Conservation (phyloP, 2,113 vertebrate species). For the Marmota monax region DNA sequence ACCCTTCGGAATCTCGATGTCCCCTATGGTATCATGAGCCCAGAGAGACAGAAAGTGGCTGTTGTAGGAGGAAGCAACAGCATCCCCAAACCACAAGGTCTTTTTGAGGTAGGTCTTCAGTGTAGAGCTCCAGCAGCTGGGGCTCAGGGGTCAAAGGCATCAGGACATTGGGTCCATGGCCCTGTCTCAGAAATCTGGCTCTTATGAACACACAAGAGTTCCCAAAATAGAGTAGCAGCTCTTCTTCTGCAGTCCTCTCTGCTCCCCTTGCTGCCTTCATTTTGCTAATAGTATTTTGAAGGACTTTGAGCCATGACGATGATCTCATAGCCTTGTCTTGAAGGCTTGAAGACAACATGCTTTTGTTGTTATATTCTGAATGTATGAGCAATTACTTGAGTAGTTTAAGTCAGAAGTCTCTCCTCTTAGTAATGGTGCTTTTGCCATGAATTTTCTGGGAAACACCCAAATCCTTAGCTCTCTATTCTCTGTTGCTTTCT, state of each 20-base stretch:
- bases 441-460: conserved; percentile 37
- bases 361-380: conserved; percentile 46
- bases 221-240: conserved; percentile 22
- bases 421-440: background rate
- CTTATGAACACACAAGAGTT: background rate
- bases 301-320: background rate
- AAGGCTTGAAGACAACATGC: conserved; percentile 57
- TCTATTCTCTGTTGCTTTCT: conserved; percentile 3
- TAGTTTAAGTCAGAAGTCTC: conserved; percentile 53
- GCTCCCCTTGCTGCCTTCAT: background rate
- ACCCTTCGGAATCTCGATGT: background rate
- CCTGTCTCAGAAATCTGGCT: background rate
- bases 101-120: conserved; percentile 33
- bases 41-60: background rate
- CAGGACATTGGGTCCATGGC: background rate
- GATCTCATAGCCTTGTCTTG: conserved; percentile 34
- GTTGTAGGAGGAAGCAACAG: background rate
- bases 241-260: background rate
- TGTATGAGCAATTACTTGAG: conserved; percentile 27
- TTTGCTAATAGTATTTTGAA: conserved; percentile 54
- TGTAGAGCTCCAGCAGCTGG: background rate
- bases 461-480: background rate
- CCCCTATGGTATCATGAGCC: background rate
- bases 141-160: conserved; percentile 23
- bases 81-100: background rate